phyloP scores from a whole-genome alignment of 37 sponge, comb jelly and placozoan species.

The Hormiphora californensis region DNA sequence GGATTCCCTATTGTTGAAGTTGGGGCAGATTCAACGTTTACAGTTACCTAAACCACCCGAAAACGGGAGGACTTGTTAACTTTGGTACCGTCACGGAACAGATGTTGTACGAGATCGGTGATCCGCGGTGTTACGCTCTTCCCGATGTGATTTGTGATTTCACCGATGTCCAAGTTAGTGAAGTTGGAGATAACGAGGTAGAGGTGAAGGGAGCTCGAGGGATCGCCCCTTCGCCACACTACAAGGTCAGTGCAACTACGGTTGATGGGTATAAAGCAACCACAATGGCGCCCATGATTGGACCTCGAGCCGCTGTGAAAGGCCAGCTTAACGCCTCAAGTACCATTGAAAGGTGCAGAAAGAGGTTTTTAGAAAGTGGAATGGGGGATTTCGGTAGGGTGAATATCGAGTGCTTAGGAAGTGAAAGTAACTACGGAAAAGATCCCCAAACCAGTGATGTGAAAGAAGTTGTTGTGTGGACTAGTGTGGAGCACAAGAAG shows the following conservation, averaged over 20 bases:
- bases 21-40: slow-evolving; percentile 62
- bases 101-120: slow-evolving; percentile 96
- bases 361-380: slow-evolving; percentile 62
- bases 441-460: not conserved
- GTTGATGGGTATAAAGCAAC: slow-evolving; percentile 77
- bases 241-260: slow-evolving; percentile 88
- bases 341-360: slow-evolving; percentile 64
- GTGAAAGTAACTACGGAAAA: slow-evolving; percentile 55
- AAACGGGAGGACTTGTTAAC: slow-evolving; percentile 83
- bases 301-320: slow-evolving; percentile 77
- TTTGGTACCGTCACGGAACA: slow-evolving; percentile 85
- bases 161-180: slow-evolving; percentile 66
- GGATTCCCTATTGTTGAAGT: slow-evolving; percentile 96
- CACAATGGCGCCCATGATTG: slow-evolving; percentile 67
- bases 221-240: slow-evolving; percentile 61
- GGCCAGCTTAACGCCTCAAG: slow-evolving; percentile 69
- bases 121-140: slow-evolving; percentile 76
- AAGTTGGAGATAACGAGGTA: slow-evolving; percentile 61
- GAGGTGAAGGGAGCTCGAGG: slow-evolving; percentile 78
- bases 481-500: slow-evolving; percentile 70
- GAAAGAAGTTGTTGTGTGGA: slow-evolving; percentile 77
- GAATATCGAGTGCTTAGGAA: slow-evolving; percentile 49
- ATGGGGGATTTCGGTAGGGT: slow-evolving; percentile 67
- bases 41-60: slow-evolving; percentile 73
- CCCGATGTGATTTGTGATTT: slow-evolving; percentile 98